Percentiles rank a stretch among this genome's conserved stretches.
phyloP scores from a whole-genome alignment of 2,888 invertebrate species.

The Drosophila robusta region DNA sequence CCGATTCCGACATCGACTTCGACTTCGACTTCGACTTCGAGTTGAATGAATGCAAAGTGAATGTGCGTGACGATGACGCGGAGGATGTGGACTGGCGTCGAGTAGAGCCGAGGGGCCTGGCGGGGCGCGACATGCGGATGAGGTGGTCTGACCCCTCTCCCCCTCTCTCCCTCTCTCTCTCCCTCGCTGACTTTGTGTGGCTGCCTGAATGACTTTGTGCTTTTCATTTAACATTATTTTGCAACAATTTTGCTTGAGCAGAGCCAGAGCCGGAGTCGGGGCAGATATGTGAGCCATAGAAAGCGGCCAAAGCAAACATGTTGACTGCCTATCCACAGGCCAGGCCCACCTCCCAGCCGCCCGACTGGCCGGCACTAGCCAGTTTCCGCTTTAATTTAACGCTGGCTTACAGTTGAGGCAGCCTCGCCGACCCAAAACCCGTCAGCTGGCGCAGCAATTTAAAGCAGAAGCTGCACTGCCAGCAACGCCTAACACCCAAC shows the following conservation, averaged over 20 bases:
- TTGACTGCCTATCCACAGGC: constrained; percentile 28
- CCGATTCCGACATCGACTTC: constrained; percentile 16
- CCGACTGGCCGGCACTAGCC: constrained; percentile 47
- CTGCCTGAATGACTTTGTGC: constrained; percentile 75
- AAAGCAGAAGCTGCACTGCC: constrained; percentile 62
- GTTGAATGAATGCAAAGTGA: constrained; percentile 77
- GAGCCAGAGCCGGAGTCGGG: constrained; percentile 1
- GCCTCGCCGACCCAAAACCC: constrained; percentile 33
- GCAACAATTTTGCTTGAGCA: constrained; percentile 67
- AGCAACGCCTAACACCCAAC: constrained; percentile 2
- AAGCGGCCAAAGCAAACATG: constrained; percentile 68
- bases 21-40: constrained; percentile 35
- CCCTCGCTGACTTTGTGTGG: constrained; percentile 10
- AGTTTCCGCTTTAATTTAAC: constrained; percentile 80
- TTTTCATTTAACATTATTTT: constrained; percentile 80
- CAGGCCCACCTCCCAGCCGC: not conserved
- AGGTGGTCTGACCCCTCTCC: constrained; percentile 14
- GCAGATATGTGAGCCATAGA: constrained; percentile 61
- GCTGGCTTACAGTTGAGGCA: constrained; percentile 51
- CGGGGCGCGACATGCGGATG: constrained; percentile 36
- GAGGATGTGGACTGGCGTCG: constrained; percentile 32
- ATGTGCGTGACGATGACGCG: constrained; percentile 73
- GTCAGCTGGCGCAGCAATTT: constrained; percentile 71
- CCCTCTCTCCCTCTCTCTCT: not conserved
- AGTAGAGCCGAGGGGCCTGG: not conserved